Evolutionary conservation across 1,140 invertebrate species (phyloP).

Genomic region (Scaptomyza pallida): DNA sequence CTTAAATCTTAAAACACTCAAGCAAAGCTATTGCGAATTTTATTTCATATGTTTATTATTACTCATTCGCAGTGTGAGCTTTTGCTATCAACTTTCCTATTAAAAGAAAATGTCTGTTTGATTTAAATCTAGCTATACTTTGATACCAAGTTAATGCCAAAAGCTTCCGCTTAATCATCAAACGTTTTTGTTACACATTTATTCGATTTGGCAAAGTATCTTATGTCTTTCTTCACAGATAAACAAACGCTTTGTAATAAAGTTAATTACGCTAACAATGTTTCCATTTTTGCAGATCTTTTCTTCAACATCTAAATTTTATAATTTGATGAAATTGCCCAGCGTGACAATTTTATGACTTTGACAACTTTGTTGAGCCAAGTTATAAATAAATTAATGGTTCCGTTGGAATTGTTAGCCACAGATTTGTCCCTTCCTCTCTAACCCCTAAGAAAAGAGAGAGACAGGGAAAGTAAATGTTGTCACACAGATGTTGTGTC

Average conservation of each 20-base stretch:
- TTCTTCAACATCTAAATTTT: background rate
- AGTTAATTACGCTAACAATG: too few species aligned
- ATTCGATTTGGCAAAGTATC: too few species aligned
- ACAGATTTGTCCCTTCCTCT: background rate
- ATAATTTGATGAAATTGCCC: slow-evolving; percentile 20
- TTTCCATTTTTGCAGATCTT: too few species aligned
- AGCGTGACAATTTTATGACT: slow-evolving; percentile 27
- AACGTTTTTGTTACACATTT: too few species aligned
- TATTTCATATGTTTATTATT: slow-evolving; percentile 25
- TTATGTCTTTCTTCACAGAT: too few species aligned
- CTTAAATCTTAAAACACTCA: slow-evolving; percentile 48
- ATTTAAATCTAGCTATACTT: too few species aligned
- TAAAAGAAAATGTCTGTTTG: too few species aligned
- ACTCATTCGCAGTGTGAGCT: slow-evolving; percentile 48
- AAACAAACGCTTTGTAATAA: too few species aligned
- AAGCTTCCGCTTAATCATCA: too few species aligned
- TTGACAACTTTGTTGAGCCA: slow-evolving; percentile 48
- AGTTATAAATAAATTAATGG: slow-evolving; percentile 68
- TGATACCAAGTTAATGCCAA: too few species aligned
- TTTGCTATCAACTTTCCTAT: too few species aligned
- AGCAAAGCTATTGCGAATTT: slow-evolving; percentile 9
- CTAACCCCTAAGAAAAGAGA: background rate
- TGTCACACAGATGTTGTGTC: slow-evolving; percentile 50
- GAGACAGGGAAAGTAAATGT: background rate
- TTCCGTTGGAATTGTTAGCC: slow-evolving; percentile 26